Conservation (phyloP, 1,140 invertebrate genomes). For the Tetramorium simillimum region DNA sequence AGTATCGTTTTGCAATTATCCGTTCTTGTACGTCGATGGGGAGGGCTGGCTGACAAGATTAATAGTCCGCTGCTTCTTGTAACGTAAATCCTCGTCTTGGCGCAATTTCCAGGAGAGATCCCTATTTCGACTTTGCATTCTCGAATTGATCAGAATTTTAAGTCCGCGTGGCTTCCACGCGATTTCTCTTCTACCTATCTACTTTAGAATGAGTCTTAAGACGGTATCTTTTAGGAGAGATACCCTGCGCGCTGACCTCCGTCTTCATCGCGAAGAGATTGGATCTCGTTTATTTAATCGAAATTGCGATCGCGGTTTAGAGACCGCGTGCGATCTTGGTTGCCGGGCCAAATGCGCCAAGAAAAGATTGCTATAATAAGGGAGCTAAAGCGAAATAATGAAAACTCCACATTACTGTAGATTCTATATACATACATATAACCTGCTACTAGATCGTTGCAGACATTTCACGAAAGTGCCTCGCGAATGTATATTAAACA, state of each 20-base stretch:
- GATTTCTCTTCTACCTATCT: slow-evolving; percentile 56
- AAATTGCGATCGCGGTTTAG: slow-evolving; percentile 43
- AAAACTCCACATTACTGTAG: background rate
- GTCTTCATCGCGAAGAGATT: slow-evolving; percentile 55
- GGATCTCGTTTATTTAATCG: slow-evolving; percentile 66
- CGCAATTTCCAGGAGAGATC: slow-evolving; percentile 63
- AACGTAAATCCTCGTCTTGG: slow-evolving; percentile 61
- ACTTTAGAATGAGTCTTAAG: slow-evolving; percentile 58
- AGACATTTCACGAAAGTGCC: background rate
- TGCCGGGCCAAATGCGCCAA: background rate
- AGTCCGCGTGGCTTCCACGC: slow-evolving; percentile 58
- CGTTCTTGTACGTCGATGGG: slow-evolving; percentile 41
- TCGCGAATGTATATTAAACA: background rate
- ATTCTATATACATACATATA: background rate
- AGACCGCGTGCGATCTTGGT: slow-evolving; percentile 9
- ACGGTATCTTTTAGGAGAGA: slow-evolving; percentile 51
- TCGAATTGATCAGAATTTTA: slow-evolving; percentile 70
- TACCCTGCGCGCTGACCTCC: slow-evolving; percentile 55
- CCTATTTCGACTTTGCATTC: slow-evolving; percentile 65
- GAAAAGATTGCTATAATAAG: background rate
- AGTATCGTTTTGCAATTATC: slow-evolving; percentile 29
- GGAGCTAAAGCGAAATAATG: background rate
- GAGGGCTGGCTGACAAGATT: slow-evolving; percentile 43
- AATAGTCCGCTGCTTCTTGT: slow-evolving; percentile 54
- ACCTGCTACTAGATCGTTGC: background rate